Evolutionary conservation across 2,113 vertebrate species (phyloP), one percentile per base, ranked within the genome.

Genomic region (Alligator mississippiensis): DNA sequence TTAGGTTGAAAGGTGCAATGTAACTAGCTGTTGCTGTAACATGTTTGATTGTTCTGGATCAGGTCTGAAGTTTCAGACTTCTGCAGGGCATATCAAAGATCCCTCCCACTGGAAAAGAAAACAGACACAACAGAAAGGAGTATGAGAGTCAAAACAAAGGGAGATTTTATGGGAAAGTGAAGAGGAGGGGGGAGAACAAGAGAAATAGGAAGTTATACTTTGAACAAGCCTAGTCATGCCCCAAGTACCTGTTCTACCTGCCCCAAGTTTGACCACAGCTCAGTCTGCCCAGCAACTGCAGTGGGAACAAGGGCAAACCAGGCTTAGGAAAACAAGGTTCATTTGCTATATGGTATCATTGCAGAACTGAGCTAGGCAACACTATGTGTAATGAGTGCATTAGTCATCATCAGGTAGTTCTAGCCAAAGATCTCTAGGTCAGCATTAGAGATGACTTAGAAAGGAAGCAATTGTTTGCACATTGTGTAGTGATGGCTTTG

Each of bases 121-220:
- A n/a, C 11, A 85, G 58, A 22, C 30, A 38, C 11, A 28, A 79
- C 55, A 91, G 66, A 66, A 95, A 81, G 91, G 90, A 91, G 88
- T 94, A 88, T 87, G 93, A 58, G 93, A 96, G 91, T 93, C 90
- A 93, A 93, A 93, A 95, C 80, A 96, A 94, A 96, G 93, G 92
- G 91, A 96, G 94, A 94, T 79, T 90, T 91, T 95, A 96, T 89
- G 93, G 87, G 94, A 96, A 96, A 96, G 76, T 85, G 84, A 91
- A 85, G 5, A 3, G 83, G 57, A 92, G 80, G 64, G 90, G 90
- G 80, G 59, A 86, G 96, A 95, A 91, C 80, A 94, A 79, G 81
- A 91, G 88, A 85, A 93, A 96, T 75, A 91, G 94, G 96, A 95
- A 88, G 78, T 92, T 72, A 30, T n/a, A n/a, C 90, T 96, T 93